phyloP scores from a whole-genome alignment of 1,140 invertebrate species.

The Diachasmimorpha longicaudata region DNA sequence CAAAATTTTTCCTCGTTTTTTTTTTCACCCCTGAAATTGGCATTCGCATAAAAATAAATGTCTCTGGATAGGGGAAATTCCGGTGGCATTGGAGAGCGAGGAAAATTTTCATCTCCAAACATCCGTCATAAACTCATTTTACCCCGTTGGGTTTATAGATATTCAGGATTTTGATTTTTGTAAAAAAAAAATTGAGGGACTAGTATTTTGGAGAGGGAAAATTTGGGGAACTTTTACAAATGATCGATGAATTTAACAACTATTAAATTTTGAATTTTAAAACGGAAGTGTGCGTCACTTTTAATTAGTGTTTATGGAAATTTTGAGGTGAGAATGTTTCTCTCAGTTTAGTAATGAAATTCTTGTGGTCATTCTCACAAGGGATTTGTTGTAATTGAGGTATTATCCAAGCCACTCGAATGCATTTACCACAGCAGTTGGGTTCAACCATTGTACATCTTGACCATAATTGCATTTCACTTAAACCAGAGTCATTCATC shows the following conservation, averaged over 20 bases:
- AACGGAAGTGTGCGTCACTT: no score
- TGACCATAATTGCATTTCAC: slow-evolving; percentile 6
- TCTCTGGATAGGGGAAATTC: no score
- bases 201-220: background rate
- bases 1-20: background rate
- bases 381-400: slow-evolving; percentile 6
- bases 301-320: background rate
- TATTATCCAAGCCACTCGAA: background rate
- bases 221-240: background rate
- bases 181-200: no score
- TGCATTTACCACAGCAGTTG: background rate
- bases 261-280: no score
- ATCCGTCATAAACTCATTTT: no score
- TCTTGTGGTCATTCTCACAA: background rate
- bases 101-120: no score
- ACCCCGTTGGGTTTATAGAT: background rate
- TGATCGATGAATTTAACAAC: no score
- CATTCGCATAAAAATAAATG: no score
- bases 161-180: background rate
- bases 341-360: background rate
- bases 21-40: background rate
- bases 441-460: slow-evolving; percentile 12
- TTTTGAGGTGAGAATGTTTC: background rate
- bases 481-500: background rate
- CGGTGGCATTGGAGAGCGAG: no score